These are phyloP conservation scores for Andrena praecox DNA, from an alignment of 2,888 invertebrate species.

Conservation along the genomic window DNA sequence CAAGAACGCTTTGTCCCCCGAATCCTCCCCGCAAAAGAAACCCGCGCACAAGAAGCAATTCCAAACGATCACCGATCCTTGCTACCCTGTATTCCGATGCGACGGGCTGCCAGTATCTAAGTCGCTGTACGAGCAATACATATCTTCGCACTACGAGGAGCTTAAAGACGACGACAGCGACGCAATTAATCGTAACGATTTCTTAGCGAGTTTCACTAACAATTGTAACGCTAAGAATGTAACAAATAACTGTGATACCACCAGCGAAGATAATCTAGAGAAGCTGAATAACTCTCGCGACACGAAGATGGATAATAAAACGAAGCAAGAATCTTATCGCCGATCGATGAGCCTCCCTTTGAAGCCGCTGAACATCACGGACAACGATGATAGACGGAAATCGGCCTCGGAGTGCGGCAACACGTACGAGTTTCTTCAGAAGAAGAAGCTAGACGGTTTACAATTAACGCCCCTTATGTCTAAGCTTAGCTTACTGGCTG, in stretches of 20 bases:
- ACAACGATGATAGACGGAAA: conserved; percentile 81
- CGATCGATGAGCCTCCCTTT: conserved; percentile 90
- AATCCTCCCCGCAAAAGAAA: conserved; percentile 81
- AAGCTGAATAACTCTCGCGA: conserved; percentile 66
- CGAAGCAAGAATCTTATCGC: conserved; percentile 81
- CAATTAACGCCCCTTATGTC: conserved; percentile 93
- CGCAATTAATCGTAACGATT: conserved; percentile 38
- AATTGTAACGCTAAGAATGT: conserved; percentile 24
- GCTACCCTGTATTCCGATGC: conserved; percentile 91
- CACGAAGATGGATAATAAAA: conserved; percentile 76
- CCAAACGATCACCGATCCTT: conserved; percentile 92
- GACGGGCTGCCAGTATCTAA: conserved; percentile 91
- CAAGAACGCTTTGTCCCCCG: conserved; percentile 68
- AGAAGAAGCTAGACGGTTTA: conserved; percentile 88
- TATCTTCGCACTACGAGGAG: conserved; percentile 88
- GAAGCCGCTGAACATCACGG: conserved; percentile 87
- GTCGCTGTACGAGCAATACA: conserved; percentile 89
- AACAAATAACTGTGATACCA: conserved; percentile 43
- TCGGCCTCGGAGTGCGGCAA: conserved; percentile 76
- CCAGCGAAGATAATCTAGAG: conserved; percentile 39
- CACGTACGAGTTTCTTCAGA: conserved; percentile 78
- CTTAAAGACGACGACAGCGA: conserved; percentile 63
- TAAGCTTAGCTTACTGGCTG: conserved; percentile 91
- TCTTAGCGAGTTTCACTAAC: conserved; percentile 40
- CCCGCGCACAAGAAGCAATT: conserved; percentile 85